Evolutionary conservation across 1,140 invertebrate genomes (phyloP).

Genomic region (Heliothis subflexa): DNA sequence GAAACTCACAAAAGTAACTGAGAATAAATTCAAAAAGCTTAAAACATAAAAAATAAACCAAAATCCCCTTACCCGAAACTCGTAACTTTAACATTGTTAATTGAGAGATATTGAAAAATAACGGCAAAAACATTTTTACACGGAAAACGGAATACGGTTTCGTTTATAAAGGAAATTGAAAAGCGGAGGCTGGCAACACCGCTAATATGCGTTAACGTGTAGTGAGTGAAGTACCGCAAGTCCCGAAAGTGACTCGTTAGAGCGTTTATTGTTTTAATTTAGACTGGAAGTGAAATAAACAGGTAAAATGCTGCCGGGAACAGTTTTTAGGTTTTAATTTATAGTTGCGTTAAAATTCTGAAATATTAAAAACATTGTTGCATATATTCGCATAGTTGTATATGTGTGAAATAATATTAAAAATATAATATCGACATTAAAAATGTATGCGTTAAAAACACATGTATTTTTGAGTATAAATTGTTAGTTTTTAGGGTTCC

Average conservation of each 20-base stretch:
- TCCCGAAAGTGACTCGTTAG: conserved; percentile 20
- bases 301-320: too few species aligned
- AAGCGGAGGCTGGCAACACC: not conserved
- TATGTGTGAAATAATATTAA: too few species aligned
- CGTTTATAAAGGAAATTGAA: conserved; percentile 5
- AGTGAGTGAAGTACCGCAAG: not conserved
- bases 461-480: too few species aligned
- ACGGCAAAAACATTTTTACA: not conserved
- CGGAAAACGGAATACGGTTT: not conserved
- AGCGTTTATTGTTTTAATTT: conserved; percentile 1
- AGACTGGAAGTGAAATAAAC: not conserved
- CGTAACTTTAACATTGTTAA: conserved; percentile 25
- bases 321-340: too few species aligned
- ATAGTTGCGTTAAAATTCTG: too few species aligned
- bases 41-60: conserved; percentile 2
- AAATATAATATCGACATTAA: too few species aligned
- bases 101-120: conserved; percentile 32
- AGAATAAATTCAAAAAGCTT: not conserved
- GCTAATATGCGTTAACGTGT: not conserved
- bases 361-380: too few species aligned
- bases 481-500: too few species aligned
- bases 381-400: too few species aligned
- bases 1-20: not conserved
- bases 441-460: too few species aligned
- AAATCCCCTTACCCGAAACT: conserved; percentile 7